Evolutionary conservation across 2,888 invertebrate genomes (phyloP).

Genomic region (Euproctis similis): DNA sequence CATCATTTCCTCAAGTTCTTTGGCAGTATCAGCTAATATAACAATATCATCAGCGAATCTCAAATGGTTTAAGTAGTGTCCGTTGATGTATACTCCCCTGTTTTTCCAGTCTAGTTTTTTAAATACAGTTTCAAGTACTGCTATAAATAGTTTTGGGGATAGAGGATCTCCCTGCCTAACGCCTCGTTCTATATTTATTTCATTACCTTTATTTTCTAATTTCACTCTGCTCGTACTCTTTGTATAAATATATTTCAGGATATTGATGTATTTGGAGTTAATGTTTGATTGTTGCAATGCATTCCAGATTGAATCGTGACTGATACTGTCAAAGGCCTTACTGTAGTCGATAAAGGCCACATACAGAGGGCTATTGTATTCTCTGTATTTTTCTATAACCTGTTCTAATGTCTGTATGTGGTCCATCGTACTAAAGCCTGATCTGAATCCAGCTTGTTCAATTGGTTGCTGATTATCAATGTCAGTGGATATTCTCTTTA

Average conservation of each 20-base stretch:
- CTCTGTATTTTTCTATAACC: constrained; percentile 7
- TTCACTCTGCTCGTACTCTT: too few relatives aligned
- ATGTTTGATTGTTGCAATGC: background rate
- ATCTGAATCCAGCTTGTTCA: constrained; percentile 8
- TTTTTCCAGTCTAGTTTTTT: background rate
- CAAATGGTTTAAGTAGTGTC: too few relatives aligned
- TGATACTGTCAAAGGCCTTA: background rate
- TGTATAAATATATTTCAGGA: background rate
- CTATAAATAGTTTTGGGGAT: background rate
- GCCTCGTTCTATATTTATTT: background rate
- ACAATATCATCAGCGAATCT: too few relatives aligned
- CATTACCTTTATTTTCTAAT: background rate
- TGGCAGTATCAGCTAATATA: too few relatives aligned
- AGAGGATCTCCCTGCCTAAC: background rate
- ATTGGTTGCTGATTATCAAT: too few relatives aligned
- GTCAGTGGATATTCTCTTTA: too few relatives aligned
- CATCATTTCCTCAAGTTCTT: too few relatives aligned
- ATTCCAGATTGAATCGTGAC: background rate
- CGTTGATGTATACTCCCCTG: background rate
- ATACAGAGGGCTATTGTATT: background rate
- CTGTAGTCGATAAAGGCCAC: too few relatives aligned
- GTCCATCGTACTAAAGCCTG: too few relatives aligned
- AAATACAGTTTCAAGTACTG: background rate
- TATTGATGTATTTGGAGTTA: background rate
- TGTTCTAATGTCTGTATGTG: constrained; percentile 7